phyloP scores from a whole-genome alignment of 2,113 vertebrate genomes.

The Entosphenus tridentatus region DNA sequence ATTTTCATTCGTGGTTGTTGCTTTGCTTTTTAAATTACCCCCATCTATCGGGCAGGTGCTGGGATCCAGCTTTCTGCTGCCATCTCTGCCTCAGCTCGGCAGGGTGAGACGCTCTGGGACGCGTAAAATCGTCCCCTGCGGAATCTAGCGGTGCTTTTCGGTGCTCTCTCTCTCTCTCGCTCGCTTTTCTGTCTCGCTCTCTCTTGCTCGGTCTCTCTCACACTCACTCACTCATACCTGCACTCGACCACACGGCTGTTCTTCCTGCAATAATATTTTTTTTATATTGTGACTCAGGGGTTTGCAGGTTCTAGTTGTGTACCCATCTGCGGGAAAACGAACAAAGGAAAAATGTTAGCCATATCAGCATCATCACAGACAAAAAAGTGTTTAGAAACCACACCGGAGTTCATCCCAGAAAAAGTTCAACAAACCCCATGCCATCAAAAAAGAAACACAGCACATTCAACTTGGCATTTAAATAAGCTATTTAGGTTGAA shows the following conservation, averaged over 20 bases:
- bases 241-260: constrained; percentile 3
- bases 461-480: too few relatives aligned
- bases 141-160: background rate
- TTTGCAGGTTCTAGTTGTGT: background rate
- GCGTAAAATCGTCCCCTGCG: background rate
- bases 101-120: background rate
- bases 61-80: background rate
- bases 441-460: too few relatives aligned
- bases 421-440: background rate
- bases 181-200: constrained; percentile 1
- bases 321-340: background rate
- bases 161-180: background rate
- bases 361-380: background rate
- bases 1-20: background rate
- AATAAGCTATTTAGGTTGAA: too few relatives aligned
- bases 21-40: background rate
- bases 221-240: constrained; percentile 2
- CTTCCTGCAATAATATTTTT: background rate
- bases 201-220: background rate
- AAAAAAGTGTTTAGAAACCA: background rate
- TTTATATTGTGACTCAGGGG: background rate
- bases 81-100: constrained; percentile 2
- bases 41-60: background rate
- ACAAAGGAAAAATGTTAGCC: background rate
- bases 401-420: background rate